These are phyloP conservation scores for Sinocyclocheilus rhinocerous DNA, from an alignment of 2,113 vertebrate genomes.

Conservation along the genomic window DNA sequence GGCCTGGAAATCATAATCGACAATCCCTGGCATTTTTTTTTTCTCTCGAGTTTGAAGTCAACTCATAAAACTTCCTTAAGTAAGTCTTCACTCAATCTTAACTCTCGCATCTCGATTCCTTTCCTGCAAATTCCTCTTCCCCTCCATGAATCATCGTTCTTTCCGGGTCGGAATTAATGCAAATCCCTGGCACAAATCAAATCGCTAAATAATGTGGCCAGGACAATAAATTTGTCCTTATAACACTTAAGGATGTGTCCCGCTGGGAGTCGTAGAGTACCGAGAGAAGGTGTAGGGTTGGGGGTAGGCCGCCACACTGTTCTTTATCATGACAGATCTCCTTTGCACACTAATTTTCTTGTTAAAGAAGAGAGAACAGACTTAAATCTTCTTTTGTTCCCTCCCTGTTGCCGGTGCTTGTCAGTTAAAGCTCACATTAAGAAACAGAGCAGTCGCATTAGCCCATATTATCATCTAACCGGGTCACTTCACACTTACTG, in stretches of 20 bases:
- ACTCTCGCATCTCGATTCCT: neutral
- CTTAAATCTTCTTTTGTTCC: slow-evolving; percentile 61
- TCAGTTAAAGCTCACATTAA: slow-evolving; percentile 63
- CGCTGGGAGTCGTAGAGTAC: slow-evolving; percentile 60
- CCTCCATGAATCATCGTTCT: slow-evolving; percentile 58
- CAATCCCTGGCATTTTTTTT: neutral
- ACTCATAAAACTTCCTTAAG: slow-evolving; percentile 3
- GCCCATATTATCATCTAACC: slow-evolving; percentile 59
- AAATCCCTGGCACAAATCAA: slow-evolving; percentile 69
- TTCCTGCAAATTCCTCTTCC: slow-evolving; percentile 22
- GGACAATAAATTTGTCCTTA: slow-evolving; percentile 68
- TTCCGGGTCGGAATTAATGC: slow-evolving; percentile 51
- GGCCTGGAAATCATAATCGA: neutral
- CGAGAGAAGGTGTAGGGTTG: slow-evolving; percentile 49
- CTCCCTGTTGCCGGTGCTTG: slow-evolving; percentile 54
- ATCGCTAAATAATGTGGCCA: slow-evolving; percentile 66
- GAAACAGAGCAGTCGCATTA: slow-evolving; percentile 57
- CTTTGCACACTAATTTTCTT: slow-evolving; percentile 73
- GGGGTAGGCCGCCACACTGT: slow-evolving; percentile 42
- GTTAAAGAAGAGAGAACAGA: slow-evolving; percentile 66
- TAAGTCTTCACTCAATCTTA: slow-evolving; percentile 12
- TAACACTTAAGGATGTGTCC: slow-evolving; percentile 58
- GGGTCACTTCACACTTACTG: slow-evolving; percentile 55
- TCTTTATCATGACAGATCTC: slow-evolving; percentile 72
- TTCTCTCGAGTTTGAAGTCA: neutral